Evolutionary conservation across 2,888 invertebrate species (phyloP), one percentile per base, ranked within the genome.

Genomic region (Acronicta alni): DNA sequence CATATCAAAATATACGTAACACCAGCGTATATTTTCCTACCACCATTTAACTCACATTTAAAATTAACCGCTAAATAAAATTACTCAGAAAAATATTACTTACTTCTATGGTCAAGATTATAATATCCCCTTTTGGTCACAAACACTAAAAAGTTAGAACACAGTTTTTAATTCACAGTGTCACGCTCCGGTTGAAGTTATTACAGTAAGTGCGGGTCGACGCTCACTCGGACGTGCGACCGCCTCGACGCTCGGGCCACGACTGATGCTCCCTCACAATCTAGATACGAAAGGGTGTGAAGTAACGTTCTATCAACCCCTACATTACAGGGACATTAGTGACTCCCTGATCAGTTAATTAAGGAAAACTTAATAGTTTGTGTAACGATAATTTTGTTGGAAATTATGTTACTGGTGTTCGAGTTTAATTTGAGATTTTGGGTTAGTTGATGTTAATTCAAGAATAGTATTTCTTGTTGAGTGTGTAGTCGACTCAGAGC

Each of bases 261-360:
- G 62, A 80, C 81, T 80, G 72, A 62, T 65, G 61, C 51, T 62
- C 43, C 46, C 43, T 23, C 76, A 37, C 45, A 49, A 72, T 67
- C 70, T 70, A 60, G 70, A 66, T 66, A 67, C 52, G 47, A 64
- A 79, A 67, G 80, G 78, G 77, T 79, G 76, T 72, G 65, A 83
- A 82, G 72, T 69, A 59, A 65, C 71, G 65, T 67, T 56, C 69
- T 70, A 72, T 80, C 80, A 79, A 77, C 72, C 77, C 70, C 69
- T 68, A 73, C 60, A 70, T 72, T 78, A 70, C 64, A 72, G 62
- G 56, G 37, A 61, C 63, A 75, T 81, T 81, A 75, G 79, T 71
- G 60, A 75, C 65, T 74, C 76, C 49, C 73, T 64, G 77, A 80
- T 76, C 61, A 66, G 77, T 76, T 80, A 74, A 81, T 81, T 79